Conservation (phyloP, 2,113 vertebrate species). For the Saimiri boliviensis region DNA sequence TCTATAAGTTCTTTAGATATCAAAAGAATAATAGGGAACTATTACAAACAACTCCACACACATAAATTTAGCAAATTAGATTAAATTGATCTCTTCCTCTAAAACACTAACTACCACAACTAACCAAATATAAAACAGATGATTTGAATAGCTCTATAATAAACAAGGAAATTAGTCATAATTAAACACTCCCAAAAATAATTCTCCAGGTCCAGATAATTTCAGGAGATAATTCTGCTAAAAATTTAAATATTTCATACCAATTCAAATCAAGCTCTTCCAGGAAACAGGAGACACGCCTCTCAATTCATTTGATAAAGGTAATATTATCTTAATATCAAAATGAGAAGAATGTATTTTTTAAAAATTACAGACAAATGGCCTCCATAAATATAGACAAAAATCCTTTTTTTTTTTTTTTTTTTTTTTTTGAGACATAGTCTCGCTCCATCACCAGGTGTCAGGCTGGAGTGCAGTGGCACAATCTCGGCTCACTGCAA, state of each 20-base stretch:
- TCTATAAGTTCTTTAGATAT: not conserved
- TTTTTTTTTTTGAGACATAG: no score
- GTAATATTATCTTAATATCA: not conserved
- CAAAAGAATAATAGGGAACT: not conserved
- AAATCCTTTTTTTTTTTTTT: not conserved
- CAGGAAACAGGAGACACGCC: not conserved
- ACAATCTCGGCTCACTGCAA: no score
- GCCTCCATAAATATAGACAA: not conserved
- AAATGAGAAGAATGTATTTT: not conserved
- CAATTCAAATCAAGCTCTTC: not conserved
- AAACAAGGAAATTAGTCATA: not conserved
- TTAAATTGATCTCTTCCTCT: not conserved
- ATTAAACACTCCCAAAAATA: not conserved
- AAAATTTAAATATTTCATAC: not conserved
- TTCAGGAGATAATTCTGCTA: not conserved
- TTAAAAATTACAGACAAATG: not conserved
- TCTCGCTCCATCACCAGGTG: no score
- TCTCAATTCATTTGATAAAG: not conserved
- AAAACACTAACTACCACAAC: not conserved
- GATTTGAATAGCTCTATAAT: not conserved
- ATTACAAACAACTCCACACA: not conserved
- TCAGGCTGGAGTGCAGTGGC: no score
- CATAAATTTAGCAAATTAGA: not conserved
- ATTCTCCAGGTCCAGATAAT: not conserved
- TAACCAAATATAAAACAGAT: not conserved